Base-by-base conservation (phyloP, 2,797 vertebrate genomes). In the Nannoperca australis region DNA sequence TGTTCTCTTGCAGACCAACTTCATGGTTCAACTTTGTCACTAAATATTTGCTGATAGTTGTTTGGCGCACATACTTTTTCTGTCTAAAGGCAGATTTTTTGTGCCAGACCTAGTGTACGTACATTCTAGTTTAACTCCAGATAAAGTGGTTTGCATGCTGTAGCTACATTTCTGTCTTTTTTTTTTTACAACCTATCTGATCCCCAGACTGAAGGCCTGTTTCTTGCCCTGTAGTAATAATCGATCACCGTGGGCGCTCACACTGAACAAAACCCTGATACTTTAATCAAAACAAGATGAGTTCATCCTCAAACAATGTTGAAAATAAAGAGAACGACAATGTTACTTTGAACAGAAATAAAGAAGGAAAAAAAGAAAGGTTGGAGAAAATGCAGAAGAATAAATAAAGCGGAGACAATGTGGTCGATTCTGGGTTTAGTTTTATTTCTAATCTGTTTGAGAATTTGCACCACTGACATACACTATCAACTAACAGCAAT, bases 291-390 rank as follows among this genome's bases (percentile, higher is more conserved):
- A 34, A 36, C 18, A 20, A 55, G n/a, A 27, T 14, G 10, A 11
- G 22, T 13, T 20, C 20, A 69, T 47, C 5, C 20, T 56, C n/a
- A 24, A 27, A 70, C 24, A 58, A 34, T 32, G 8, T 14, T 20
- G 1, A 45, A 3, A 51, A 38, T 45, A 64, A 55, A 40, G 18
- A 44, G 20, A 34, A 30, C n/a, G 4, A 12, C 22, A 45, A 38
- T 22, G 40, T 24, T 40, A 15, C 50, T 62, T 73, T 32, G 24
- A 73, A 45, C 7, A 8, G 24, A 60, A 59, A 45, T 61, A 49
- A 67, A 67, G 18, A 38, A 14, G 34, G 38, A 47, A 30, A 45
- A 15, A 53, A 30, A 27, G 8, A 38, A 45, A 4, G 12, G n/a
- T 50, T 32, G 32, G 5, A 32, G 5, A 58, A 45, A 34, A 51